Evolutionary conservation across 2,797 vertebrate genomes (phyloP).

Genomic region (Poeciliopsis paucimaculata): DNA sequence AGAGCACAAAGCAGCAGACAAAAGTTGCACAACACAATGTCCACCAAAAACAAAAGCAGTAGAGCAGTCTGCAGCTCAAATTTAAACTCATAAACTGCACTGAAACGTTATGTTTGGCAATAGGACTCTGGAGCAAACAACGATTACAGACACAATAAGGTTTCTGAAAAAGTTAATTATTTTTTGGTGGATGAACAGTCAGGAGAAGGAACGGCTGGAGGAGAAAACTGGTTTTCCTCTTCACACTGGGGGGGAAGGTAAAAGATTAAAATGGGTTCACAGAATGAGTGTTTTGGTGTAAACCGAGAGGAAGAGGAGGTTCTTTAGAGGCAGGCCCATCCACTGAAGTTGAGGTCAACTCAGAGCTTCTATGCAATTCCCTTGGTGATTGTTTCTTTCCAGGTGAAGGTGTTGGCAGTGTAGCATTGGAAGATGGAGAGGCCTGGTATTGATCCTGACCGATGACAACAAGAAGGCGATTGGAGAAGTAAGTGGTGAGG

Average conservation of each 20-base stretch:
- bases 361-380: background rate
- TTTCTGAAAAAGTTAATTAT: background rate
- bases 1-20: background rate
- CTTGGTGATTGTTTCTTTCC: background rate
- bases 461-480: background rate
- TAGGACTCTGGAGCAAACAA: background rate
- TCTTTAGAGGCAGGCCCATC: background rate
- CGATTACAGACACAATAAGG: background rate
- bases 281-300: background rate
- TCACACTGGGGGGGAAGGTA: background rate
- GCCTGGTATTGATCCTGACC: background rate
- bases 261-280: background rate
- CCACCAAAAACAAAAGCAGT: background rate
- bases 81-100: background rate
- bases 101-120: background rate
- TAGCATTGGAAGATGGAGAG: background rate
- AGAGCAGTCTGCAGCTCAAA: background rate
- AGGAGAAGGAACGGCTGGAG: background rate
- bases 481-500: background rate
- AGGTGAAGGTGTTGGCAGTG: background rate
- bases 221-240: background rate
- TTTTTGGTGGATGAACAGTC: background rate
- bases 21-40: background rate
- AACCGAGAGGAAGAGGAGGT: background rate
- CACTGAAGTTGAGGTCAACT: background rate